A percentile compares a stretch with the other conserved stretches of the same genome.
phyloP scores from a whole-genome alignment of 2,113 vertebrate genomes.

The Rhinogobius similis region DNA sequence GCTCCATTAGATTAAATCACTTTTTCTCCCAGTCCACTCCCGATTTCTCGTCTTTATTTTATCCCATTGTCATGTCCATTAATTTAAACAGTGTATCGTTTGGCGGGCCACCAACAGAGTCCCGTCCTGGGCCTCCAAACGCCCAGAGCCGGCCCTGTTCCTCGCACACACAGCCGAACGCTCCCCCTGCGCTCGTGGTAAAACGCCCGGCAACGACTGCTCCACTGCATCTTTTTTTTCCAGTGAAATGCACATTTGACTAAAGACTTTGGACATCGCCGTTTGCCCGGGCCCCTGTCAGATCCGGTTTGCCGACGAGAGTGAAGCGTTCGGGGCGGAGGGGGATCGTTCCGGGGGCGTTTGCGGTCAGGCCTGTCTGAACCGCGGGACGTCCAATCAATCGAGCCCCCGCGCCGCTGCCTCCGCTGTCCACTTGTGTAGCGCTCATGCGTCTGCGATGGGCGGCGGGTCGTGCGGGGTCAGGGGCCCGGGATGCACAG shows the following conservation, averaged over 20 bases:
- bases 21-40: too few species aligned
- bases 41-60: too few species aligned
- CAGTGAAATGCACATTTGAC: not conserved
- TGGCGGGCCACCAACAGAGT: too few species aligned
- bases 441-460: not conserved
- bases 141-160: too few species aligned
- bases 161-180: too few species aligned
- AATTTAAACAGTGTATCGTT: too few species aligned
- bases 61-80: too few species aligned
- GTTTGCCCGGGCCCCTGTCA: constrained; percentile 12
- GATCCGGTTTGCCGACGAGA: constrained; percentile 39
- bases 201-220: not conserved
- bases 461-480: not conserved
- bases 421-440: constrained; percentile 6
- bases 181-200: not conserved
- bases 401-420: constrained; percentile 20
- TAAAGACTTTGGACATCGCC: not conserved
- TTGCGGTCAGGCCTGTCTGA: constrained; percentile 56
- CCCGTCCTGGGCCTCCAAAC: too few species aligned
- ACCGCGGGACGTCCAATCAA: constrained; percentile 58
- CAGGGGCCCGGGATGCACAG: not conserved
- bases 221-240: not conserved
- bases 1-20: too few species aligned
- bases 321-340: constrained; percentile 21
- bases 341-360: constrained; percentile 45